A percentile compares a stretch with the other conserved stretches of the same genome.
Evolutionary conservation across 2,888 invertebrate genomes (phyloP).

Genomic region (Crossocerus cetratus): DNA sequence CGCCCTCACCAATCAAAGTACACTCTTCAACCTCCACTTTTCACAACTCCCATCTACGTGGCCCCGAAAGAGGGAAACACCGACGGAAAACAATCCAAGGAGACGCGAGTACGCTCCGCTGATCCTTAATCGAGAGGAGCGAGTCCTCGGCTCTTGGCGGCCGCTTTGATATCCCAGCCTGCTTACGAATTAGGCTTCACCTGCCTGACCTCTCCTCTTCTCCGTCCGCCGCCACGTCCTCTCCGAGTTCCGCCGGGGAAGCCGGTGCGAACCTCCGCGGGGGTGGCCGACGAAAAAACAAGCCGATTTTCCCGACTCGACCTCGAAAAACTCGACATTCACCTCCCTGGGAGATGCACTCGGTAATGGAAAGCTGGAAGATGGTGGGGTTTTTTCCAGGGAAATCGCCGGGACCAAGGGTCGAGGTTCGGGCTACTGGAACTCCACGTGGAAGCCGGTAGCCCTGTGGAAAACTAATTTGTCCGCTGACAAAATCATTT

Average conservation of each 20-base stretch:
- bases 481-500: slow-evolving; percentile 35
- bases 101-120: slow-evolving; percentile 39
- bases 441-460: slow-evolving; percentile 16
- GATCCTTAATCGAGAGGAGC: slow-evolving; percentile 47
- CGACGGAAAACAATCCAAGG: too few relatives aligned
- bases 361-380: too few relatives aligned
- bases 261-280: slow-evolving; percentile 21
- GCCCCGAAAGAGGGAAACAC: too few relatives aligned
- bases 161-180: slow-evolving; percentile 60
- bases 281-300: slow-evolving; percentile 44
- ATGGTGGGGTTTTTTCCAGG: not conserved
- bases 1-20: not conserved
- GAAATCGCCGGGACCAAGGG: not conserved
- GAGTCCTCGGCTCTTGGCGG: slow-evolving; percentile 44
- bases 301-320: slow-evolving; percentile 33
- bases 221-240: slow-evolving; percentile 31
- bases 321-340: not conserved
- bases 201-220: slow-evolving; percentile 60
- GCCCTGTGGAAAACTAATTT: slow-evolving; percentile 38
- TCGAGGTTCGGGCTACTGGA: slow-evolving; percentile 24
- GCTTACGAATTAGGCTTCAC: slow-evolving; percentile 64
- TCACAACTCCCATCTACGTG: too few relatives aligned
- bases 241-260: slow-evolving; percentile 21
- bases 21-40: not conserved
- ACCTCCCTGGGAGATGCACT: too few relatives aligned